Base-by-base conservation (phyloP, 1,140 invertebrate species). In the Sinonovacula constricta region DNA sequence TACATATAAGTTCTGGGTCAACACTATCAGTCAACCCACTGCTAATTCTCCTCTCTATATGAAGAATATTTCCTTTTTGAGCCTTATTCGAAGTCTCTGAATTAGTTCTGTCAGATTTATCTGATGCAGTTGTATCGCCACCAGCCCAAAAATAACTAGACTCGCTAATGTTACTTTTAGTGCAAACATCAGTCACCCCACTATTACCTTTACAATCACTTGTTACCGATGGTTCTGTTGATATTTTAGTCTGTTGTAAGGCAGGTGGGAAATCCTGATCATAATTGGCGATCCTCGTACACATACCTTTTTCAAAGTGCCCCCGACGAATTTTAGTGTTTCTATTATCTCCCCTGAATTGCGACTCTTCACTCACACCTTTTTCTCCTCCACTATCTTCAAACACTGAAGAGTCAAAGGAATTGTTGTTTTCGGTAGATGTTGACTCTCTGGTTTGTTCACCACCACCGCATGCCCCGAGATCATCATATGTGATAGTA, bases 181-280 rank as follows among this genome's bases (percentile, higher is more conserved):
- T n/a, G n/a, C 39, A 59, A 0, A 15, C 5, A 54, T 39, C 18
- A 22, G 15, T 31, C 62, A 5, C 5, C 18, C 31, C 15, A 28
- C 57, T 2, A 33, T 5, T 15, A 33, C 18, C n/a, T n/a, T 65
- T 33, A 10, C 26, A 3, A 33, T 31, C 12, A 33, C 33, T 33
- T 31, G 62, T 31, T 12, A 33, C 63, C 65, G 59, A 76, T 53
- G 65, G 54, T 39, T n/a, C 36, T 54, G 22, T 66, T 24, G 45
- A 45, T n/a, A 0, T 31, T 30, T 26, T 59, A 24, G 31, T 24
- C 31, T 51, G n/a, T 26, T 14, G 34, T 39, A 74, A 63, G 24
- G 71, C 62, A 15, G 72, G 62, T 57, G 70, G 70, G 51, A 76
- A 76, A 65, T 76, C 72, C 3, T 30, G 34, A 24, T 76, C 72